These are phyloP conservation scores for Ameiurus melas DNA, from an alignment of 2,113 vertebrate genomes.

Conservation along the genomic window DNA sequence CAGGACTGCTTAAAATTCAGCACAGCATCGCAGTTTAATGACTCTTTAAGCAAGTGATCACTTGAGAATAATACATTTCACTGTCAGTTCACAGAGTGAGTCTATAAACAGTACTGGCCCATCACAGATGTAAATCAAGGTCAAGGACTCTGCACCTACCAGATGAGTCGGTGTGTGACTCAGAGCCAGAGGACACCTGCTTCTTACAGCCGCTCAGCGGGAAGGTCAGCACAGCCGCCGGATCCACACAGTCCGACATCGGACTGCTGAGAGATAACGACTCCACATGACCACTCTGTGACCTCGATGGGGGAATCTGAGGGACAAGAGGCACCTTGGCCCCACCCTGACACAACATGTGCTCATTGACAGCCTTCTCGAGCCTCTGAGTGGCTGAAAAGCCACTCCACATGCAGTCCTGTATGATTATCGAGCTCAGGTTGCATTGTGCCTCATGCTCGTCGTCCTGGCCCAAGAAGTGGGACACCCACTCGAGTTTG, in stretches of 20 bases:
- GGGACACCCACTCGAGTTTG: slow-evolving; percentile 78
- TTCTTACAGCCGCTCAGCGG: slow-evolving; percentile 79
- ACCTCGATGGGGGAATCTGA: slow-evolving; percentile 56
- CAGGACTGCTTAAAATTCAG: not conserved
- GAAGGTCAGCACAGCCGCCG: slow-evolving; percentile 83
- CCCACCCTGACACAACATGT: slow-evolving; percentile 68
- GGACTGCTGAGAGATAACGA: slow-evolving; percentile 66
- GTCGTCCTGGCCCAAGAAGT: slow-evolving; percentile 81
- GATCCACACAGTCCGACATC: slow-evolving; percentile 82
- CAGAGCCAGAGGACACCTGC: slow-evolving; percentile 88
- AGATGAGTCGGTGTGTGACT: slow-evolving; percentile 88
- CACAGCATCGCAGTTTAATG: not conserved
- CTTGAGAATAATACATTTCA: not conserved
- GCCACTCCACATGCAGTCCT: slow-evolving; percentile 97
- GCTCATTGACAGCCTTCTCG: slow-evolving; percentile 85
- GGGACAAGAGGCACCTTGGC: slow-evolving; percentile 50
- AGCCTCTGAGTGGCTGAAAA: slow-evolving; percentile 86
- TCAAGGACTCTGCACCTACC: slow-evolving; percentile 76
- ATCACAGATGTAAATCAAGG: slow-evolving; percentile 17
- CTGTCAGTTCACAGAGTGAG: not conserved
- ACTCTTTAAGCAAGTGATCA: not conserved
- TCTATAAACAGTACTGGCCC: not conserved
- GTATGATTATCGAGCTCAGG: slow-evolving; percentile 87
- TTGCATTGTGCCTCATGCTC: slow-evolving; percentile 77
- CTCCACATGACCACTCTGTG: slow-evolving; percentile 65